These are phyloP conservation scores for Callocephalon fimbriatum DNA, from an alignment of 2,113 vertebrate species.

Conservation along the genomic window DNA sequence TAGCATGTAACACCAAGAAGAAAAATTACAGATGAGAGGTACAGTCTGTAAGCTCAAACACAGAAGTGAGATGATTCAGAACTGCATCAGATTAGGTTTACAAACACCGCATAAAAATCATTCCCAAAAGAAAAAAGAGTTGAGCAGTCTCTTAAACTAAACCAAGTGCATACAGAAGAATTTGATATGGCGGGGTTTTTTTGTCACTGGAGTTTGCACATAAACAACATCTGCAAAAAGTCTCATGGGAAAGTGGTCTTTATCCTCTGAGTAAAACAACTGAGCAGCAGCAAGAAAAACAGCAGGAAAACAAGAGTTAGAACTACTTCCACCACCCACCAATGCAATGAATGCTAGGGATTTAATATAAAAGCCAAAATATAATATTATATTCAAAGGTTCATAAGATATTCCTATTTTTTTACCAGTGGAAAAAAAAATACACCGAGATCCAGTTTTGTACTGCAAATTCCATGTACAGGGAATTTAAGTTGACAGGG, in stretches of 20 bases:
- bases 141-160: neutral
- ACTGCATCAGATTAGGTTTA: neutral
- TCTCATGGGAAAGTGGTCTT: neutral
- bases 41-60: neutral
- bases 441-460: neutral
- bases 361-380: slow-evolving; percentile 7
- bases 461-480: neutral
- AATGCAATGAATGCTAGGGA: neutral
- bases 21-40: neutral
- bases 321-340: slow-evolving; percentile 9
- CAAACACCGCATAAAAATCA: neutral
- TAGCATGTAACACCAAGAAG: neutral
- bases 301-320: neutral
- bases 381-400: neutral
- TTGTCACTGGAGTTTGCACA: neutral
- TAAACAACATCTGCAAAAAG: slow-evolving; percentile 1
- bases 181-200: neutral
- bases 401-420: neutral
- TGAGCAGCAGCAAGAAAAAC: neutral
- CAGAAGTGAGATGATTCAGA: neutral
- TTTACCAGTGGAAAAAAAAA: neutral
- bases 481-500: neutral
- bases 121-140: neutral
- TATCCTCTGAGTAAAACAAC: neutral
- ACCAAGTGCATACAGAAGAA: neutral